phyloP scores from a whole-genome alignment of 1,140 invertebrate genomes.

The Armadillidium nasatum region DNA sequence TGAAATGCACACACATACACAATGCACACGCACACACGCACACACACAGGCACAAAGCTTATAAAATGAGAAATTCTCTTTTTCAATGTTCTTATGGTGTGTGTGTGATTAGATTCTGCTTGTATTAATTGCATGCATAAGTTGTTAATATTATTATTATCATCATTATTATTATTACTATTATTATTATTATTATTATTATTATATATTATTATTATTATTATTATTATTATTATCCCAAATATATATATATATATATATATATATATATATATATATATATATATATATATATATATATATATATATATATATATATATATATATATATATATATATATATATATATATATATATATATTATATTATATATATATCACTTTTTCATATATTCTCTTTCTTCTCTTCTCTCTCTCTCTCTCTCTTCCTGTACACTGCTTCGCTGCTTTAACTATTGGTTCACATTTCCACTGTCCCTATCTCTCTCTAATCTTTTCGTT shows the following conservation, averaged over 20 bases:
- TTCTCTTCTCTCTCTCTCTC: no score
- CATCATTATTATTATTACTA: neutral
- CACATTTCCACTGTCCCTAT: no score
- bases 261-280: conserved; percentile 24
- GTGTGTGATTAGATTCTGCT: no score
- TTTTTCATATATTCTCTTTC: no score
- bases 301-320: conserved; percentile 27
- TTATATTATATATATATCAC: neutral
- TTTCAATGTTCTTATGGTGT: no score
- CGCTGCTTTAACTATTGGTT: no score
- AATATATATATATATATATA: conserved; percentile 7
- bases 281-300: conserved; percentile 30
- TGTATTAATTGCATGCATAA: neutral
- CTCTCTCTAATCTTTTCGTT: neutral
- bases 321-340: conserved; percentile 17
- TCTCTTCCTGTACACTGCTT: no score
- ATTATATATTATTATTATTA: conserved; percentile 20
- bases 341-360: neutral
- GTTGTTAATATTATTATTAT: neutral
- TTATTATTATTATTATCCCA: neutral
- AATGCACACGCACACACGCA: no score
- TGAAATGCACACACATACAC: no score
- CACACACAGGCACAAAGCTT: no score
- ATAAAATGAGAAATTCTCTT: no score
- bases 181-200: conserved; percentile 22